phyloP scores from a whole-genome alignment of 2,113 vertebrate genomes.

The Sturnus vulgaris region DNA sequence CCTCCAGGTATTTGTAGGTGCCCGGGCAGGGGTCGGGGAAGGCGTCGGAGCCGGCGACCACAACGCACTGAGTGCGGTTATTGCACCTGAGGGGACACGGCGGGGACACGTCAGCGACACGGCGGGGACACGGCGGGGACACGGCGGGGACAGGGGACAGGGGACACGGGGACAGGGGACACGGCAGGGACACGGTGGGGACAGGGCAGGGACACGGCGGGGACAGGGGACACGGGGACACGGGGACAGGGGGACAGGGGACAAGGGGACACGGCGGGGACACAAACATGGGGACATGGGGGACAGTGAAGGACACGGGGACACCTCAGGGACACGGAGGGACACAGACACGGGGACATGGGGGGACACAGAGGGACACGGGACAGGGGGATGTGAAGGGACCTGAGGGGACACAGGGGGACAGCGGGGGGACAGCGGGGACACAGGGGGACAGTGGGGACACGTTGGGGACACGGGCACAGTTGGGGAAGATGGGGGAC shows the following conservation, averaged over 20 bases:
- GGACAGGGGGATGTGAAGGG: too few species aligned
- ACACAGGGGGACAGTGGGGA: too few species aligned
- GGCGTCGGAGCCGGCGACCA: background rate
- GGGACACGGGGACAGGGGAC: background rate
- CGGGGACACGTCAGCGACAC: background rate
- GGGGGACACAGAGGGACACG: too few species aligned
- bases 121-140: background rate
- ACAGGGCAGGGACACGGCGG: background rate
- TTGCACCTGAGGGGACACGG: background rate
- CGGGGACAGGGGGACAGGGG: background rate
- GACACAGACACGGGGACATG: too few species aligned
- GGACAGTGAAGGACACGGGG: too few species aligned
- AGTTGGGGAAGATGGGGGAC: too few species aligned
- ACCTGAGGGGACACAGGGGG: too few species aligned
- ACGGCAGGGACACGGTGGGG: background rate
- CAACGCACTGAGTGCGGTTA: background rate
- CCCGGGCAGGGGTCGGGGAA: background rate
- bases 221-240: background rate
- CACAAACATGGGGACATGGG: too few species aligned
- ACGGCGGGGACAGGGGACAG: background rate
- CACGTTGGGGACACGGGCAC: too few species aligned
- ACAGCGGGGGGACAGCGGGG: too few species aligned
- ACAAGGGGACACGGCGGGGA: too few species aligned
- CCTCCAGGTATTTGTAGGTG: slow-evolving; percentile 19
- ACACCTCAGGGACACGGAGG: too few species aligned